Evolutionary conservation across 2,113 vertebrate species (phyloP).

Genomic region (Nycticebus coucang): DNA sequence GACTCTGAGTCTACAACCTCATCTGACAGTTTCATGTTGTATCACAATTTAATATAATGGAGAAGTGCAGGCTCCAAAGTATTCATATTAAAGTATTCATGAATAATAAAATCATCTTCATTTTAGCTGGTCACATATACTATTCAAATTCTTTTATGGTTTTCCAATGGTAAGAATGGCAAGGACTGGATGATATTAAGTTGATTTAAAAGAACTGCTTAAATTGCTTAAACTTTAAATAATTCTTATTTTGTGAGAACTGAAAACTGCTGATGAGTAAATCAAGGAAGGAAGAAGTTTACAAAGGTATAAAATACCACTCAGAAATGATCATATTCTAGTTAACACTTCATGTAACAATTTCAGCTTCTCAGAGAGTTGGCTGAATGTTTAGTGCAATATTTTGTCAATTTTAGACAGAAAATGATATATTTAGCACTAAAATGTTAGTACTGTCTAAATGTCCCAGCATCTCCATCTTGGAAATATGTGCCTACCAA

Average conservation of each 20-base stretch:
- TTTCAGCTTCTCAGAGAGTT: not conserved
- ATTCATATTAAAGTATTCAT: constrained; percentile 79
- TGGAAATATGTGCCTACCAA: not conserved
- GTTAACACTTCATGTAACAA: constrained; percentile 56
- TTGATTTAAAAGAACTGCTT: constrained; percentile 74
- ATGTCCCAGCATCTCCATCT: not conserved
- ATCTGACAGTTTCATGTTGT: constrained; percentile 78
- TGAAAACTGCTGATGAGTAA: not conserved
- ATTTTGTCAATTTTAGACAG: not conserved
- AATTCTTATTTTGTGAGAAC: constrained; percentile 60
- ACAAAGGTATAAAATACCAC: not conserved
- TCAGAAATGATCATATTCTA: constrained; percentile 34
- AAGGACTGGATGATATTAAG: constrained; percentile 65
- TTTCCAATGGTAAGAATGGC: constrained; percentile 74
- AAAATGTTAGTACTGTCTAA: not conserved
- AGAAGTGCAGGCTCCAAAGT: constrained; percentile 76
- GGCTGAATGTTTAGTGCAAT: not conserved
- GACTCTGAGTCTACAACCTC: constrained; percentile 70
- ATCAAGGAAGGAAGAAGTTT: not conserved
- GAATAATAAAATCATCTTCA: constrained; percentile 82
- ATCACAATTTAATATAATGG: constrained; percentile 79
- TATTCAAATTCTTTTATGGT: constrained; percentile 81
- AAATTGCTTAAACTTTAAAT: constrained; percentile 76
- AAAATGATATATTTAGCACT: not conserved
- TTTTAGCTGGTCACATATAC: constrained; percentile 77